Conservation (phyloP, 2,113 vertebrate genomes). For the Scolopax mira region DNA sequence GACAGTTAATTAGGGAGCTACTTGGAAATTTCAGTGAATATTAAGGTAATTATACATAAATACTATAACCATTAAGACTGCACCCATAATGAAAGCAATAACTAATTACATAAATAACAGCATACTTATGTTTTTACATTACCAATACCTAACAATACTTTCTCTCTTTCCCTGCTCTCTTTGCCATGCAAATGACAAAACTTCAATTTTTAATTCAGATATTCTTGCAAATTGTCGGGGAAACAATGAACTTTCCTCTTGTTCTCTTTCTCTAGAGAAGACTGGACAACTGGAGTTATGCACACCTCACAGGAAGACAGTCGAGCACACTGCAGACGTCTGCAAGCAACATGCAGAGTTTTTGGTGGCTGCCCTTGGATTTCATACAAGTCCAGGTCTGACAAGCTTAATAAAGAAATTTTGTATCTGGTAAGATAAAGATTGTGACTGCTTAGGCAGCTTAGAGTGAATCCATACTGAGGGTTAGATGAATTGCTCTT, state of each 20-base stretch:
- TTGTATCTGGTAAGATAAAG: neutral
- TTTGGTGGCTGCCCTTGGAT: neutral
- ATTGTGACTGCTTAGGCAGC: neutral
- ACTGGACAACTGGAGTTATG: neutral
- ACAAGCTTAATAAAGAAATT: neutral
- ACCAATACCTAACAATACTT: conserved; percentile 86
- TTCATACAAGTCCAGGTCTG: neutral
- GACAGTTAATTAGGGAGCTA: conserved; percentile 91
- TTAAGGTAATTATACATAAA: conserved; percentile 94
- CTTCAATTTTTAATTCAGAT: conserved; percentile 80
- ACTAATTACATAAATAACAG: conserved; percentile 90
- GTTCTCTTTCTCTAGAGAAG: conserved; percentile 53
- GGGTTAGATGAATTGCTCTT: neutral
- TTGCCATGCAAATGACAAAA: conserved; percentile 80
- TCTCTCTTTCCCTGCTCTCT: conserved; percentile 72
- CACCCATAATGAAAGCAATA: conserved; percentile 89
- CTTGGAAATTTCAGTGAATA: conserved; percentile 92
- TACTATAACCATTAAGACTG: conserved; percentile 89
- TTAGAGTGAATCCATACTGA: neutral
- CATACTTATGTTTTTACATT: conserved; percentile 87
- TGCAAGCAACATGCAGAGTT: neutral
- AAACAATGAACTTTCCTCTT: conserved; percentile 74
- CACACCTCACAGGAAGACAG: neutral
- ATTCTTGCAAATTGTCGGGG: conserved; percentile 74
- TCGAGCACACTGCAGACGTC: neutral